Evolutionary conservation across 2,113 vertebrate species (phyloP), one percentile per base, ranked within the genome.

Genomic region (Mobula hypostoma): DNA sequence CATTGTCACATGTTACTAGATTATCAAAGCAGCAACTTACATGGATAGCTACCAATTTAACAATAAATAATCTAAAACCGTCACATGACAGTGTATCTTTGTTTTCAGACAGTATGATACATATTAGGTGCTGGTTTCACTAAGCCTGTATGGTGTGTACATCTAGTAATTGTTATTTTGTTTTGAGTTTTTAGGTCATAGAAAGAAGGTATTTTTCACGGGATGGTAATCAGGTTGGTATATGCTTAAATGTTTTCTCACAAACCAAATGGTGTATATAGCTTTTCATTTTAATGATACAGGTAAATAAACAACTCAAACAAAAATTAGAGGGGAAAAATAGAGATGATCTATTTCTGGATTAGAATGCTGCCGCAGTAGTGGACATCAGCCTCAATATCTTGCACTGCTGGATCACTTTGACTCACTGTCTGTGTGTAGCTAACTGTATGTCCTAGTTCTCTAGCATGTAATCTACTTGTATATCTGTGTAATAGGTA

Each of bases 131-230:
- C 32, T 83, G 19, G 19, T 56, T 7, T 83, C 40, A 4, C 0
- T 48, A 56, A 48, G 0, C 21, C 19, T 29, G 24, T 82, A 61
- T 68, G 2, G 36, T 19, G 32, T 32, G 78, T 70, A 15, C 0
- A 21, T 70, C 6, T 36, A 90, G 24, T 70, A 11, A 72, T 91
- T 48, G 61, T 92, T 72, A 7, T 40, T 92, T 15, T 72, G 32
- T 29, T 72, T 92, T 70, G 32, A 72, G 8, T 92, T 92, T 93
- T 72, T 72, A 99, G 99, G 98, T 99, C 29, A 98, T 99, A 96
- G 98, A 99, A 95, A 99, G 99, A 96, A 98, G 98, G 96, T 99
- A 99, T 95, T 98, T 98, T 95, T 97, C 97, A 95, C 97, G 97
- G 96, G 98, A 99, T 94, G 95, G 97, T 94, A 98, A 96, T 96